Percentiles rank a stretch among this genome's conserved stretches.
Evolutionary conservation across 1,140 invertebrate species (phyloP).

Genomic region (Stenopsyche tienmushanensis): DNA sequence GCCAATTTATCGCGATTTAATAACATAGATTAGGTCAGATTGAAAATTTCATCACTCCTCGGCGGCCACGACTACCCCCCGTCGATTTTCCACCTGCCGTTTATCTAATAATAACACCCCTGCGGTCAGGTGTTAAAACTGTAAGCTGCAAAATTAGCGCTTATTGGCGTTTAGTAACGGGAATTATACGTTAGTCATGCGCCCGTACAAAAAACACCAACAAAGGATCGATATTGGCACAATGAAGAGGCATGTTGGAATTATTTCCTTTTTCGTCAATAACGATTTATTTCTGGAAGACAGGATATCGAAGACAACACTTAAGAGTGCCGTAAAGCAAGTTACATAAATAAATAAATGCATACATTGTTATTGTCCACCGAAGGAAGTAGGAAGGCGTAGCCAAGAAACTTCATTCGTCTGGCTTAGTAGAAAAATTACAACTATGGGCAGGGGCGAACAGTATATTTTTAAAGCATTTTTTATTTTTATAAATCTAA

Average conservation of each 20-base stretch:
- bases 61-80: constrained; percentile 1
- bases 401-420: neutral
- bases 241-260: too few relatives aligned
- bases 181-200: neutral
- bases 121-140: constrained; percentile 19
- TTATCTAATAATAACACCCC: constrained; percentile 19
- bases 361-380: neutral
- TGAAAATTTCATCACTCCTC: constrained; percentile 5
- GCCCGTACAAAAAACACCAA: neutral
- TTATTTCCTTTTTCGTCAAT: too few relatives aligned
- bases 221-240: too few relatives aligned
- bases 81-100: constrained; percentile 17
- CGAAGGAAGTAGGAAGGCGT: neutral
- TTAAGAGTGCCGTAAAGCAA: neutral
- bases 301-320: neutral
- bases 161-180: constrained; percentile 23
- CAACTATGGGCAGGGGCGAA: too few relatives aligned
- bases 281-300: neutral
- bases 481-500: too few relatives aligned
- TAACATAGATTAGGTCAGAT: constrained; percentile 17
- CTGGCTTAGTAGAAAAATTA: neutral
- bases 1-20: constrained; percentile 21
- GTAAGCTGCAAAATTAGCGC: constrained; percentile 17
- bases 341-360: neutral
- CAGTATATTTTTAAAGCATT: too few relatives aligned